A percentile compares a stretch with the other conserved stretches of the same genome.
Evolutionary conservation across 2,113 vertebrate species (phyloP).

Genomic region (Anser brachyrhynchus): DNA sequence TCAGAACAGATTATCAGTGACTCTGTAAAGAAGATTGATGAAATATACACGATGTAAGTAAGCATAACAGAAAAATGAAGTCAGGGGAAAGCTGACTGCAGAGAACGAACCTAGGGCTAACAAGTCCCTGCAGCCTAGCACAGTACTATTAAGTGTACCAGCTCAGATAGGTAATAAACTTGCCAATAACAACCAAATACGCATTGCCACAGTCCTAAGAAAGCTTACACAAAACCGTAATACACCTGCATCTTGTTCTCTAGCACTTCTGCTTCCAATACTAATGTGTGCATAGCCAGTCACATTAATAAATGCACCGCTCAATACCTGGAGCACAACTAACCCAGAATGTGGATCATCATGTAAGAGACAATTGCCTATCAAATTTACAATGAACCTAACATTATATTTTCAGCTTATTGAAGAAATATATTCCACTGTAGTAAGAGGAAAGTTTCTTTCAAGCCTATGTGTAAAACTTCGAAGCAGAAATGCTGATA

Average conservation of each 20-base stretch:
- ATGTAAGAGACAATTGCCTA: not conserved
- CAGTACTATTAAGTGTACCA: not conserved
- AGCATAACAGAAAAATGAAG: not conserved
- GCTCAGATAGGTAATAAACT: accelerated
- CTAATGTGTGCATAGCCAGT: not conserved
- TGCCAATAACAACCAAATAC: not conserved
- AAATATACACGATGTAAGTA: not conserved
- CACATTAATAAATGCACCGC: not conserved
- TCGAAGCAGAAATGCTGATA: not conserved
- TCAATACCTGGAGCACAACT: not conserved
- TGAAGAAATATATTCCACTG: not conserved
- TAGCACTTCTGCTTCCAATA: not conserved
- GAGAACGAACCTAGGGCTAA: not conserved
- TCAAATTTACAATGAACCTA: not conserved
- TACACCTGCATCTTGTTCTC: not conserved
- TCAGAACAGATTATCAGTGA: not conserved
- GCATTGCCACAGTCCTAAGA: not conserved
- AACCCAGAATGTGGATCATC: not conserved
- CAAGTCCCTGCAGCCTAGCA: not conserved
- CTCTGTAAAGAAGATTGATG: not conserved
- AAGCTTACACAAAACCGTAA: not conserved
- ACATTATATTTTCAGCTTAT: not conserved
- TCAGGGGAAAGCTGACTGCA: not conserved
- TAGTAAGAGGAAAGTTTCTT: not conserved
- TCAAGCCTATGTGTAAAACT: not conserved